Conservation (phyloP, 2,797 vertebrate genomes). For the Pseudochromis fuscus region DNA sequence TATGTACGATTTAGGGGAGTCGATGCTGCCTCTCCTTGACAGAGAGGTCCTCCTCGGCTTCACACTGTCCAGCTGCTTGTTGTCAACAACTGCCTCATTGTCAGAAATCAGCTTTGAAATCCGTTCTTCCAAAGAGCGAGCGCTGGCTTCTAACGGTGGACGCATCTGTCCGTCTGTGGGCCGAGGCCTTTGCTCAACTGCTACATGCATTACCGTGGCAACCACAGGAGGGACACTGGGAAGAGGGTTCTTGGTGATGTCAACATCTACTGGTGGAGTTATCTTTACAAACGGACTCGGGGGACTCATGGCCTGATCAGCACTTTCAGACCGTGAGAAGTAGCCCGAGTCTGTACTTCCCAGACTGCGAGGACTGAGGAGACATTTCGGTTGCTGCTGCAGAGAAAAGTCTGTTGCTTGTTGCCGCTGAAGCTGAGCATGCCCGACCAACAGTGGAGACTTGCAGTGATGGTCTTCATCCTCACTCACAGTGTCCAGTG, state of each 20-base stretch:
- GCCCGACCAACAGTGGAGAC: slow-evolving; percentile 81
- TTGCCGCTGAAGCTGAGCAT: slow-evolving; percentile 96
- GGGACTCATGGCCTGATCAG: slow-evolving; percentile 95
- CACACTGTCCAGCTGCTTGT: slow-evolving; percentile 98
- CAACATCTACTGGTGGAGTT: slow-evolving; percentile 87
- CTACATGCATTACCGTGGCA: slow-evolving; percentile 84
- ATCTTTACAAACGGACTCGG: slow-evolving; percentile 93
- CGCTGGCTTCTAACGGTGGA: slow-evolving; percentile 92
- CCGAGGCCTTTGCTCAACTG: slow-evolving; percentile 84
- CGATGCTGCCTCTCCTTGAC: slow-evolving; percentile 97
- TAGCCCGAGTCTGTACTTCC: slow-evolving; percentile 99
- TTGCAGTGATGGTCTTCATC: slow-evolving; percentile 89
- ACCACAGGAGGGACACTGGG: slow-evolving; percentile 78
- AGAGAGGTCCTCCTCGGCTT: slow-evolving; percentile 98
- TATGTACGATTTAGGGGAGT: slow-evolving; percentile 99
- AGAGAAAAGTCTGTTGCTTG: slow-evolving; percentile 96
- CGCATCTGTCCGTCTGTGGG: slow-evolving; percentile 89
- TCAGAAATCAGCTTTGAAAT: slow-evolving; percentile 99
- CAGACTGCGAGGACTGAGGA: slow-evolving; percentile 95
- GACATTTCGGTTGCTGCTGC: slow-evolving; percentile 93
- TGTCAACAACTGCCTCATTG: slow-evolving; percentile 97
- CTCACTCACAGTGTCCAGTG: slow-evolving; percentile 81
- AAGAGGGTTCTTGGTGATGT: slow-evolving; percentile 84
- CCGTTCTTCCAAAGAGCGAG: slow-evolving; percentile 95
- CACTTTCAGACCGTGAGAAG: slow-evolving; percentile 98